These are phyloP conservation scores for Erpobdella octoculata DNA, from an alignment of 2,888 invertebrate genomes.

Conservation along the genomic window DNA sequence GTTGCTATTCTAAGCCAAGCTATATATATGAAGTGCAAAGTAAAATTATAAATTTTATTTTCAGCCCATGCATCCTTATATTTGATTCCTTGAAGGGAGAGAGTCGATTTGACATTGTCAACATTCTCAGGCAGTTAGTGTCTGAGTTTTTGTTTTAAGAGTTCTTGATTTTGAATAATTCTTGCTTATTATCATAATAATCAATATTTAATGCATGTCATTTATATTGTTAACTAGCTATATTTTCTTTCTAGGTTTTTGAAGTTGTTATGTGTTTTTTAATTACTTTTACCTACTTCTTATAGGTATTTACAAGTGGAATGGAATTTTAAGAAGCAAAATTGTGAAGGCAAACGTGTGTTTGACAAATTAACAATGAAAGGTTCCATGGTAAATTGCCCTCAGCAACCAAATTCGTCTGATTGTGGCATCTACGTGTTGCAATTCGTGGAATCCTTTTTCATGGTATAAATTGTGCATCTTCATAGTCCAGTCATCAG, in stretches of 20 bases:
- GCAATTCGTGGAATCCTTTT: slow-evolving; percentile 92
- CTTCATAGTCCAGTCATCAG: no score
- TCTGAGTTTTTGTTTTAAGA: not conserved
- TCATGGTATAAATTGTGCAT: no score
- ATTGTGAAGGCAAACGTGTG: slow-evolving; percentile 52
- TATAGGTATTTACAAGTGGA: slow-evolving; percentile 55
- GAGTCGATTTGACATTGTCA: slow-evolving; percentile 73
- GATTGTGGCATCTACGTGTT: slow-evolving; percentile 92
- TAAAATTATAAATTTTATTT: no score
- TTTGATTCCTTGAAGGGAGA: slow-evolving; percentile 83
- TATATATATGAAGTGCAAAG: no score
- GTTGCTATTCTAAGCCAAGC: no score
- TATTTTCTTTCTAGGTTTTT: no score
- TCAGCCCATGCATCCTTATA: slow-evolving; percentile 81
- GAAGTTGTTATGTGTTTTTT: no score
- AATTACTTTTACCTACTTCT: not conserved
- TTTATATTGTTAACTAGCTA: not conserved
- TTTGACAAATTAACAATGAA: slow-evolving; percentile 77
- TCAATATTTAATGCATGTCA: not conserved
- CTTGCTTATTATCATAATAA: not conserved
- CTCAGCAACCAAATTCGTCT: slow-evolving; percentile 90
- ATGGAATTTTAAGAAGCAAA: slow-evolving; percentile 55
- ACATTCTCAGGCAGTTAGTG: slow-evolving; percentile 69
- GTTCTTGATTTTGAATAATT: not conserved
- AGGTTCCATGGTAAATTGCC: slow-evolving; percentile 79